These are phyloP conservation scores for Notamacropus eugenii DNA, from an alignment of 2,797 vertebrate species.

Conservation along the genomic window DNA sequence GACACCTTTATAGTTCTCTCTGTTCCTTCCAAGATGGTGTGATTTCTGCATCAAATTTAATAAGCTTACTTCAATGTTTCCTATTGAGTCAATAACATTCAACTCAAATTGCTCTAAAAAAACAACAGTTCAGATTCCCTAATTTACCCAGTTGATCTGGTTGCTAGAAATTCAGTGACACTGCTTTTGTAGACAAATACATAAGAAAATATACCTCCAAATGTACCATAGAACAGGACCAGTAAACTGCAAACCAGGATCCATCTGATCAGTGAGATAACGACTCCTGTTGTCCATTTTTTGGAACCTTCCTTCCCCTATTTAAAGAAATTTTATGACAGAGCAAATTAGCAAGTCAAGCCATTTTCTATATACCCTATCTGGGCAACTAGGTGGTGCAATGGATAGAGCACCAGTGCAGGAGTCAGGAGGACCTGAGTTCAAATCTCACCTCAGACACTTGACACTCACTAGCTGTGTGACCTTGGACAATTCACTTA, in stretches of 20 bases:
- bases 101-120: conserved; percentile 1
- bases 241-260: no score
- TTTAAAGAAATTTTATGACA: conserved; percentile 12
- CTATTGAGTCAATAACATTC: conserved; percentile 14
- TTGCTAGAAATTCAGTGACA: not conserved
- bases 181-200: not conserved
- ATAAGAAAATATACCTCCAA: conserved; percentile 17
- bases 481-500: no score
- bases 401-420: no score
- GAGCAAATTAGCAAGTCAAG: conserved; percentile 30
- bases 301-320: conserved; percentile 16
- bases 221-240: not conserved
- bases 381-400: no score
- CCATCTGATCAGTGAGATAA: no score
- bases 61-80: conserved; percentile 16
- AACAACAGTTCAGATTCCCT: not conserved
- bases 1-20: not conserved
- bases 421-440: no score
- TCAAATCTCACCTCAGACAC: no score
- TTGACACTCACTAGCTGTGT: no score
- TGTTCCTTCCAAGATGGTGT: not conserved
- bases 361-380: not conserved
- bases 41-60: conserved; percentile 30
- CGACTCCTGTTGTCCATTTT: not conserved
- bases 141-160: not conserved